Conservation (phyloP, 2,113 vertebrate genomes). For the Pholis gunnellus region DNA sequence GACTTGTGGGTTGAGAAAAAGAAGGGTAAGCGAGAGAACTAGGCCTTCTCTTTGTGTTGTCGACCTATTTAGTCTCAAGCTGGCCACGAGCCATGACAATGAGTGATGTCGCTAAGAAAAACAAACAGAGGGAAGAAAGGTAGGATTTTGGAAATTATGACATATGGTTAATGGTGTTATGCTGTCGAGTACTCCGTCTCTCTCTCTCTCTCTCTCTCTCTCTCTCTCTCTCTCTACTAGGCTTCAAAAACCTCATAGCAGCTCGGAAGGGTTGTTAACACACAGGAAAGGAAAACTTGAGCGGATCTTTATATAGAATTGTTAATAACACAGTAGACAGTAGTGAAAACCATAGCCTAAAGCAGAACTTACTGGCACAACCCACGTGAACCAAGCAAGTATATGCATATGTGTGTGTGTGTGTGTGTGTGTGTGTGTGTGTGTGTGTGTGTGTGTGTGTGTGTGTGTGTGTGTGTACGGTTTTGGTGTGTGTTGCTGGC, state of each 20-base stretch:
- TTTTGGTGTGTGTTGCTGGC: slow-evolving; percentile 25
- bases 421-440: slow-evolving; percentile 16
- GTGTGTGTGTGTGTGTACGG: slow-evolving; percentile 9
- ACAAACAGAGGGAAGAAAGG: slow-evolving; percentile 68
- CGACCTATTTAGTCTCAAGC: slow-evolving; percentile 64
- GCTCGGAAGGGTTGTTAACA: slow-evolving; percentile 65
- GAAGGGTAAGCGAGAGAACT: slow-evolving; percentile 50
- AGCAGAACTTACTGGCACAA: slow-evolving; percentile 77
- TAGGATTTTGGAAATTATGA: slow-evolving; percentile 74
- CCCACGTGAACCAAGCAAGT: slow-evolving; percentile 64
- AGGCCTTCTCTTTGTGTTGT: slow-evolving; percentile 68
- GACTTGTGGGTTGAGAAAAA: slow-evolving; percentile 48
- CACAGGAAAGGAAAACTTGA: slow-evolving; percentile 79
- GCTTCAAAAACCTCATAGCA: slow-evolving; percentile 35
- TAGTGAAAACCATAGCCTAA: slow-evolving; percentile 78
- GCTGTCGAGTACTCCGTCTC: slow-evolving; percentile 45
- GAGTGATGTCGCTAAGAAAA: slow-evolving; percentile 74
- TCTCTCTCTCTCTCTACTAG: slow-evolving; percentile 42
- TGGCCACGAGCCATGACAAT: slow-evolving; percentile 62
- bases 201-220: slow-evolving; percentile 34
- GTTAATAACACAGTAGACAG: slow-evolving; percentile 83
- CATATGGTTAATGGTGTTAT: slow-evolving; percentile 46
- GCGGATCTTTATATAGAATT: slow-evolving; percentile 82
- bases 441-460: slow-evolving; percentile 36
- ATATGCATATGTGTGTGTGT: slow-evolving; percentile 43